Base-by-base conservation (phyloP, 2,888 invertebrate species). In the Leucoptera coffeella region DNA sequence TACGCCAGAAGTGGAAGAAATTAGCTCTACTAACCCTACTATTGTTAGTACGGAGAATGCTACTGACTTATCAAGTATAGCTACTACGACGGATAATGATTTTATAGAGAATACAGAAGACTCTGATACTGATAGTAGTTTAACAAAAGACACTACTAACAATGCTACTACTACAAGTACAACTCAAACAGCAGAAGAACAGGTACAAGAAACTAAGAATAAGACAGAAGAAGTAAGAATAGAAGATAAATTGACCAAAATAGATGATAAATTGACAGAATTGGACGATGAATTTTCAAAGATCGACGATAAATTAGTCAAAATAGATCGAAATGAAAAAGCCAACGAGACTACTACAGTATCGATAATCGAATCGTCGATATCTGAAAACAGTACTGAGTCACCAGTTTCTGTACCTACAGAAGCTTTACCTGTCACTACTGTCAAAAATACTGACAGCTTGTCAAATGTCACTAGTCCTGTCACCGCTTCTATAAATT, bases 201-300 rank as follows among this genome's bases (percentile, higher is more conserved):
- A 28, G 27, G 3, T 23, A 2, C 30, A 30, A 19, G 49, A 50
- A 26, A 48, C 43, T 29, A 47, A 38, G 15, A 27, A 42, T 1
- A 58, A 62, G 36, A 33, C 39, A 4, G 56, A 61, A 5, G 47
- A 47, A 30, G 61, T 65, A 5, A 64, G 64, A 33, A 62, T 65
- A 29, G 62, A 62, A 44, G 60, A 62, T 0, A 39, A 40, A 4
- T 36, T 39, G 2, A 26, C 24, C 2, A 62, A 62, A 2, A 64
- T 62, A 37, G 55, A 58, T 4, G 55, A 52, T 8, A 41, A 27
- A 27, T n/a, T n/a, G n/a, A n/a, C n/a, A n/a, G n/a, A n/a, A n/a
- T n/a, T n/a, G n/a, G n/a, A n/a, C n/a, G 19, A 41, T n/a, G 58
- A 50, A 45, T 43, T 54, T 7, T 56, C 52, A 34, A 30, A 42